Evolutionary conservation across 2,113 vertebrate species (phyloP).

Genomic region (Nymphicus hollandicus): DNA sequence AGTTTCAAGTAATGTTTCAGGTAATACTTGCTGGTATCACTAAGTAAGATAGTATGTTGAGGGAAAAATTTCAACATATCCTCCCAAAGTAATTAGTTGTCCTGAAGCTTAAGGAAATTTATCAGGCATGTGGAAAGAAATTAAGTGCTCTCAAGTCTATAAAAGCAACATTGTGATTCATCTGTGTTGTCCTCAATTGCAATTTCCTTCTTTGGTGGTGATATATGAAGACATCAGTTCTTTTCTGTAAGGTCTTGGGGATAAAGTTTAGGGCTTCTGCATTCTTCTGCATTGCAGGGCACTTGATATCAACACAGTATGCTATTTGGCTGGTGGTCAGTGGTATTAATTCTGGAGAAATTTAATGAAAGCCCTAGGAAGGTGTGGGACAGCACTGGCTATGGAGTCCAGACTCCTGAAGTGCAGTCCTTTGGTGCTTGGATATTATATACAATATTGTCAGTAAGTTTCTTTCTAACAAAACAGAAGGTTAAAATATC

Average conservation of each 20-base stretch:
- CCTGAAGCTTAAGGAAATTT: neutral
- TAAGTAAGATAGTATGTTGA: neutral
- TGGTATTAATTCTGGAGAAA: neutral
- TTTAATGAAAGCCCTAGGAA: neutral
- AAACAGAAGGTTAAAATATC: neutral
- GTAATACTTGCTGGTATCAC: neutral
- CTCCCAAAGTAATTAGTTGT: neutral
- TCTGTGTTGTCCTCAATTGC: neutral
- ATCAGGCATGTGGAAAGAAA: neutral
- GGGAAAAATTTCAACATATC: neutral
- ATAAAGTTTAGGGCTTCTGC: neutral
- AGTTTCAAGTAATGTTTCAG: neutral
- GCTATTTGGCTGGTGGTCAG: neutral
- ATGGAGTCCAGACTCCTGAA: neutral
- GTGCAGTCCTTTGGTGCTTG: neutral
- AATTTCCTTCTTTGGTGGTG: neutral
- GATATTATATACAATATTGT: neutral
- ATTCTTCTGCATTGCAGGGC: neutral
- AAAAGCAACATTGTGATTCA: neutral
- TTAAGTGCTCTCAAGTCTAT: neutral
- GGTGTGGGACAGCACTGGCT: neutral
- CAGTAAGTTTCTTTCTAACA: neutral
- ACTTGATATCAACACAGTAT: neutral
- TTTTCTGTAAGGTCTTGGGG: neutral
- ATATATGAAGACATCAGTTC: neutral